Evolutionary conservation across 2,797 vertebrate species (phyloP).

Genomic region (Manis pentadactyla): DNA sequence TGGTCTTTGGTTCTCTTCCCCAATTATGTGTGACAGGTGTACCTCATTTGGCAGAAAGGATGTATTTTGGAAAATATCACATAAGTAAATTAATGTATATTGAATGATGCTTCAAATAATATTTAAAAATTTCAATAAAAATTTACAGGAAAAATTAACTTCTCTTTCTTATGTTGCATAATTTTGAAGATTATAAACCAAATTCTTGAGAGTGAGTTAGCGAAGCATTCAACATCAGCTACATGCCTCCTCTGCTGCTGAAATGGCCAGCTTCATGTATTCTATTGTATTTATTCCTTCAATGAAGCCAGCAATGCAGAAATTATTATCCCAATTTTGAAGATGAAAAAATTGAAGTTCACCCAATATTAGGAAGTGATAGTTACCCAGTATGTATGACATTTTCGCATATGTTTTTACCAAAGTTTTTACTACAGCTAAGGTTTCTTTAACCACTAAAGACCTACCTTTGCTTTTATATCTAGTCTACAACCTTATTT

Average conservation of each 20-base stretch:
- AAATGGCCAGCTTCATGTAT: not conserved
- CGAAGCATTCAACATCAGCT: not conserved
- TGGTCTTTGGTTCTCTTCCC: not conserved
- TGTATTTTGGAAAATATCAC: not conserved
- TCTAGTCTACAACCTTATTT: not conserved
- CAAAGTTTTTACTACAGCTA: not conserved
- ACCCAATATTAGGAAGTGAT: not conserved
- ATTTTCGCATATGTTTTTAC: not conserved
- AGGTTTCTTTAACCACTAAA: not conserved
- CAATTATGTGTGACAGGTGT: not conserved
- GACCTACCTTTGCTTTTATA: not conserved
- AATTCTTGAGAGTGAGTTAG: not conserved
- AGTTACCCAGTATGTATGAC: not conserved
- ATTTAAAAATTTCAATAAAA: conserved; percentile 14
- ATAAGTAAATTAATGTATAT: conserved; percentile 17
- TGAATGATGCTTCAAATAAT: not conserved
- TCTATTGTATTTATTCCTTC: not conserved
- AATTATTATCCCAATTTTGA: not conserved
- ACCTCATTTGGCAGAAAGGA: not conserved
- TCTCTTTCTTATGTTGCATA: not conserved
- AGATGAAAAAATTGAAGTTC: not conserved
- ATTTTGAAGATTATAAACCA: not conserved
- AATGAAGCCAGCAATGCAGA: not conserved
- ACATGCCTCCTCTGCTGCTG: not conserved
- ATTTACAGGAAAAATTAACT: not conserved